Base-by-base conservation (phyloP, 2,113 vertebrate species). In the Zingel zingel region DNA sequence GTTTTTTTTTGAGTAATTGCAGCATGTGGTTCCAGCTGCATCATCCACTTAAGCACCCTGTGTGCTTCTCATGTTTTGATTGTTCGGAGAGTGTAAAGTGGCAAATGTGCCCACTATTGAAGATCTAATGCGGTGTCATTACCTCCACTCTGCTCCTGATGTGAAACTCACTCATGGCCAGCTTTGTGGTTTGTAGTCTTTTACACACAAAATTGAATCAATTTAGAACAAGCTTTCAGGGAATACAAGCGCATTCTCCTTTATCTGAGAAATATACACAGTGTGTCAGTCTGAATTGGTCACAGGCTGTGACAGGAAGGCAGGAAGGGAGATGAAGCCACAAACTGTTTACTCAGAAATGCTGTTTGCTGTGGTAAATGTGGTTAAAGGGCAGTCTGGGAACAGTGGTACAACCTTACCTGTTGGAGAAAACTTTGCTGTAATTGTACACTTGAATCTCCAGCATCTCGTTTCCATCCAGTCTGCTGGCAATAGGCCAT, bases 381-480 rank as follows among this genome's bases (percentile, higher is more conserved):
- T 64, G 33, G 6, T 67, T 54, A 45, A 3, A 27, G 23, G 36
- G 25, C 25, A 39, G 12, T 5, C 16, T 27, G 25, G 0, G 16
- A 43, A 39, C 25, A 45, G 7, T 5, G 3, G 48, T 30, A n/a
- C 15, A 25, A 27, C 67, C 95, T 94, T 71, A 99, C 98, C 97
- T 97, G 96, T 99, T 99, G 89, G 96, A 96, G 92, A 99, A 99
- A 88, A 99, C 97, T 89, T 99, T 99, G 95, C 98, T 99, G 93
- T 98, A 99, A 94, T 97, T 99, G 94, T 97, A 99, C 76, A 99
- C 95, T 79, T 98, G 98, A 86, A 99, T 96, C 93, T 99, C 98
- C 67, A 99, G 91, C 91, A 98, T 96, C 91, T 99, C 98, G 2
- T 96, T 97, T 81, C 93, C 96, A 0, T 98, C 96, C 0, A 99